phyloP scores from a whole-genome alignment of 2,797 vertebrate species.

The Premnoplex brunnescens region DNA sequence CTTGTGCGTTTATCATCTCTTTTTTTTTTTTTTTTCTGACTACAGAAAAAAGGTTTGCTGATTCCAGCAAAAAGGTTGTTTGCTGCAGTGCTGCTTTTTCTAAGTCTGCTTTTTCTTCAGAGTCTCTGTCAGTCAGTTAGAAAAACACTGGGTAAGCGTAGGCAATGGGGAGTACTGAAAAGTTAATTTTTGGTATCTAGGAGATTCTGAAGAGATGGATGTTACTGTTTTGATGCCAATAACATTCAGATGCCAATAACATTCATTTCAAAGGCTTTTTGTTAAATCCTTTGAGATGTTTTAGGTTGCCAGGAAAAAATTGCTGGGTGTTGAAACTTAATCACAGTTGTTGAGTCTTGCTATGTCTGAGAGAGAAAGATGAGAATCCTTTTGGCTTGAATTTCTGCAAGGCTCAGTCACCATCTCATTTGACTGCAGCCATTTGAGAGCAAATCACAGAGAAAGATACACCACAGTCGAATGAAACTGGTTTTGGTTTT shows the following conservation, averaged over 20 bases:
- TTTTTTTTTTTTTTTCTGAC: background rate
- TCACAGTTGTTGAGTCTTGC: background rate
- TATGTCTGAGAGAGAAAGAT: background rate
- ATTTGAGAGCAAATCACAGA: background rate
- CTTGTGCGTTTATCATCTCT: background rate
- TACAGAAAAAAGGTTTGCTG: background rate
- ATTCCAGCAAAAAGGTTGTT: background rate
- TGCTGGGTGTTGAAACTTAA: background rate
- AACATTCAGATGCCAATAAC: background rate
- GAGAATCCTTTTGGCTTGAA: background rate
- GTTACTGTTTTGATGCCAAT: background rate
- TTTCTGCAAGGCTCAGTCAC: background rate
- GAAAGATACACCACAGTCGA: background rate
- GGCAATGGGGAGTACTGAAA: background rate
- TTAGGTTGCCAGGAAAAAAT: background rate
- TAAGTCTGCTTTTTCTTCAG: background rate
- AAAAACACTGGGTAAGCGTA: background rate
- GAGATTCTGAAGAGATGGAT: background rate
- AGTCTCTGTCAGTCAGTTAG: background rate
- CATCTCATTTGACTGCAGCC: background rate
- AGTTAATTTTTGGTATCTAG: background rate
- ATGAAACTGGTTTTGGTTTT: background rate
- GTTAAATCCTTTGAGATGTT: background rate
- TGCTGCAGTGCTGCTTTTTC: background rate
- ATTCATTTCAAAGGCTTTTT: constrained; percentile 1